phyloP scores from a whole-genome alignment of 2,113 vertebrate species.

The Halcyon senegalensis region DNA sequence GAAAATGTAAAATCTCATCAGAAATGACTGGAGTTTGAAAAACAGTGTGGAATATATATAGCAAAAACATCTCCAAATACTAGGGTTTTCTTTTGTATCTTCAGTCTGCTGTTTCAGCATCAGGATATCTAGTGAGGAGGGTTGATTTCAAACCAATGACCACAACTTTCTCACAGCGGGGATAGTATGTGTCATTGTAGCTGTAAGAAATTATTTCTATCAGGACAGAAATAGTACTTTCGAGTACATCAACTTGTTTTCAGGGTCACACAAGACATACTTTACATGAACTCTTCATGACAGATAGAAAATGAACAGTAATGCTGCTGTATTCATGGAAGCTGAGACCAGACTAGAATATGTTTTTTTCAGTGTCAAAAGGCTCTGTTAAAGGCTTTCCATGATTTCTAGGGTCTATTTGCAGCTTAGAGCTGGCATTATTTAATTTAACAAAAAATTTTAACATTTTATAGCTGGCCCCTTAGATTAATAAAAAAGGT shows the following conservation, averaged over 20 bases:
- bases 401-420: not conserved
- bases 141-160: not conserved
- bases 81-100: not conserved
- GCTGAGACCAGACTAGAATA: not conserved
- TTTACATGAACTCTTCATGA: not conserved
- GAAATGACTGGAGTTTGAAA: not conserved
- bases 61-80: not conserved
- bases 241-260: not conserved
- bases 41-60: not conserved
- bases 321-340: not conserved
- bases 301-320: not conserved
- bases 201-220: constrained; percentile 18
- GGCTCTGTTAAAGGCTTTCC: not conserved
- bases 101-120: not conserved
- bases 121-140: not conserved
- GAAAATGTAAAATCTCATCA: not conserved
- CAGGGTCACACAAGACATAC: not conserved
- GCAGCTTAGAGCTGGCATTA: not conserved
- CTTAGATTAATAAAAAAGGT: not conserved
- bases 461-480: not conserved
- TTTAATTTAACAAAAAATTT: not conserved
- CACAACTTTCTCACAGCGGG: not conserved
- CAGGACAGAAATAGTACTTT: not conserved
- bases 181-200: not conserved
- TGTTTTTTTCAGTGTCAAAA: not conserved